A percentile compares a stretch with the other conserved stretches of the same genome.
phyloP scores from a whole-genome alignment of 2,113 vertebrate genomes.

The Oreochromis tanganicae region DNA sequence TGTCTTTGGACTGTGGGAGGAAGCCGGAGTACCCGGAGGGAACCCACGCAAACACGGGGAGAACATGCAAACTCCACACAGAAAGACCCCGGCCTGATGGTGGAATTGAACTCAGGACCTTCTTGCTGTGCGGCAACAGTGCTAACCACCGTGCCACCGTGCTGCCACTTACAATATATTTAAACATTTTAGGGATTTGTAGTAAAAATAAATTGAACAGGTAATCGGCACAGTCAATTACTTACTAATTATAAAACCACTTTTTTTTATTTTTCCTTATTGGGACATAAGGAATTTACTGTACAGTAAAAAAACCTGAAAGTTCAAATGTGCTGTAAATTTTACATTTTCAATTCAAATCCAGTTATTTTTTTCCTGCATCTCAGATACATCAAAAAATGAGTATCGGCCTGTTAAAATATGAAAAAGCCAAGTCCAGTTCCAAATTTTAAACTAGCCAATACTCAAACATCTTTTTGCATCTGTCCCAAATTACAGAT shows the following conservation, averaged over 20 bases:
- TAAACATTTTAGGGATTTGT: background rate
- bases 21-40: too few species aligned
- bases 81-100: too few species aligned
- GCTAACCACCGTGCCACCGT: too few species aligned
- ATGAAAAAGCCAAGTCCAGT: accelerated
- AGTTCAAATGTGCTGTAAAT: background rate
- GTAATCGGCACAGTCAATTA: background rate
- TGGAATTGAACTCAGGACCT: too few species aligned
- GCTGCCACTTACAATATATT: background rate
- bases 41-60: too few species aligned
- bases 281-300: background rate
- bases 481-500: background rate
- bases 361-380: background rate
- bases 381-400: background rate
- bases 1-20: too few species aligned
- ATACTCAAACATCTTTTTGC: background rate
- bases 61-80: too few species aligned
- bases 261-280: background rate
- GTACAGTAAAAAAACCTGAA: background rate
- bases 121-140: too few species aligned
- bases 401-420: background rate
- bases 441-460: background rate
- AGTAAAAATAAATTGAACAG: background rate
- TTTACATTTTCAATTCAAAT: background rate
- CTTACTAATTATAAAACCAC: background rate